Evolutionary conservation across 2,797 vertebrate genomes (phyloP), one percentile per base, ranked within the genome.

Genomic region (Alfaro cultratus): DNA sequence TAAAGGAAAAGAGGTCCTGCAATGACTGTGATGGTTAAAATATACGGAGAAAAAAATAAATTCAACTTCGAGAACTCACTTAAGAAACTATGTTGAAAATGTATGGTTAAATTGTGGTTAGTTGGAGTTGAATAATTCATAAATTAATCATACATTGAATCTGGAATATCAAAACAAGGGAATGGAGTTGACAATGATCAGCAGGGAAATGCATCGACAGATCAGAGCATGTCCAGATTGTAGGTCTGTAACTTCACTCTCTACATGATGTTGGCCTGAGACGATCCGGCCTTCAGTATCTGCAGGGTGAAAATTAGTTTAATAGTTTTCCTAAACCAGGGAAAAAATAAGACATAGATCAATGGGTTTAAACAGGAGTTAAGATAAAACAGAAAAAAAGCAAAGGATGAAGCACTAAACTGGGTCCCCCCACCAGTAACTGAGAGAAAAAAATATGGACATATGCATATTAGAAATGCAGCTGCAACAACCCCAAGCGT

Each of bases 241-340:
- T 49, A 21, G 21, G 47, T 21, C 6, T 49, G 47, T 21, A 7
- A 21, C 5, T 5, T 49, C 53, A 55, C 53, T 55, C 23, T 26
- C 53, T 55, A 55, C 53, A 55, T 55, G 23, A 55, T 55, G 21
- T n/a, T 55, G 23, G 53, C 26, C 53, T 55, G 47, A 51, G 49
- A 41, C 2, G 49, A 74, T 1, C 36, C 34, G 1, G 23, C 23
- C 11, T 74, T n/a, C 49, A 74, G 23, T 3, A 74, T 74, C 23
- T 74, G 49, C 6, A 55, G 34, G 13, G 73, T 74, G 5, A 74
- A 10, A 74, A 74, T 74, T 15, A 74, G 47, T n/a, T 74, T 55
- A 41, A 74, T 18, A 26, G 73, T 55, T 55, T 74, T 74, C 7
- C 73, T 55, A 15, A 74, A 74, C 73, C 73, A 74, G 49, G 73